Percentiles rank a stretch among this genome's conserved stretches.
Evolutionary conservation across 2,113 vertebrate genomes (phyloP).

Genomic region (Alethe diademata): DNA sequence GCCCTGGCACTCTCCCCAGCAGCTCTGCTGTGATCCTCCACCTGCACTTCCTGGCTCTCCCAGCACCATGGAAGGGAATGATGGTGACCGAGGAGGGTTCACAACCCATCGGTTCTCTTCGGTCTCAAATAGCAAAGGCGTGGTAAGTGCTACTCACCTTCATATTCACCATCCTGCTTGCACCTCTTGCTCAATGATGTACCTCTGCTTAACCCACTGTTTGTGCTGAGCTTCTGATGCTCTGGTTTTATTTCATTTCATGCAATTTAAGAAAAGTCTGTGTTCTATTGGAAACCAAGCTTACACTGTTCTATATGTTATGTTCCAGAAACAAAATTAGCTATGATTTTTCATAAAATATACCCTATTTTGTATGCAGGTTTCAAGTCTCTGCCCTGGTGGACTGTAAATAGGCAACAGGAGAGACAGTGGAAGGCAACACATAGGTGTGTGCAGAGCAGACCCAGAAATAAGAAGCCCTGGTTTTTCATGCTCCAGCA

Average conservation of each 20-base stretch:
- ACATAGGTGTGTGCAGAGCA: background rate
- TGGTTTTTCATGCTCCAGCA: rapidly evolving
- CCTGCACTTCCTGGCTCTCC: rapidly evolving
- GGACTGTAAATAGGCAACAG: background rate
- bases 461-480: background rate
- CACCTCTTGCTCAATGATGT: background rate
- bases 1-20: background rate
- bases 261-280: background rate
- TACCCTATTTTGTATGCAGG: background rate
- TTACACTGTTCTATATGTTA: background rate
- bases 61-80: rapidly evolving
- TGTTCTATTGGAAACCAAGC: background rate
- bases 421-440: background rate
- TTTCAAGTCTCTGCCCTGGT: background rate
- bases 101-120: rapidly evolving
- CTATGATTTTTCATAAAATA: background rate
- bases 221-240: background rate
- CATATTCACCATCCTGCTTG: background rate
- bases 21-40: background rate
- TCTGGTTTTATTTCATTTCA: background rate
- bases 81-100: background rate
- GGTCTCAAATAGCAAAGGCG: rapidly evolving
- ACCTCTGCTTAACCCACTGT: background rate
- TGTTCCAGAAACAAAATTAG: background rate
- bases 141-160: rapidly evolving